Evolutionary conservation across 2,113 vertebrate genomes (phyloP).

Genomic region (Dasyurus viverrinus): DNA sequence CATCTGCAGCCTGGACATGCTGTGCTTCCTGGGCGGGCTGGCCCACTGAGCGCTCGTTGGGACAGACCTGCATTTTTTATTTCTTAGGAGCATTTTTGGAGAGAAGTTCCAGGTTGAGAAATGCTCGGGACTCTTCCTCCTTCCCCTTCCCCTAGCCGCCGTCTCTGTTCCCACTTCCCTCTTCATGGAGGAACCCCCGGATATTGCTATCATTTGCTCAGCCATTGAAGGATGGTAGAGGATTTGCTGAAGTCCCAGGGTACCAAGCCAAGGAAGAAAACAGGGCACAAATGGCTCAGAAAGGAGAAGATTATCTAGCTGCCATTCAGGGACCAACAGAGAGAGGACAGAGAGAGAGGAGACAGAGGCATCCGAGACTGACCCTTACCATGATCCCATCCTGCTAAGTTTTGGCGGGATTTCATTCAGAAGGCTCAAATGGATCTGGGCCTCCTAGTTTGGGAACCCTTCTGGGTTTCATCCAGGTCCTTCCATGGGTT

Average conservation of each 20-base stretch:
- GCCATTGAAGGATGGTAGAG: neutral
- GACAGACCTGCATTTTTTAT: neutral
- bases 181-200: neutral
- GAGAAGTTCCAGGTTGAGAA: neutral
- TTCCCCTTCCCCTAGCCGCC: neutral
- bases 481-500: neutral
- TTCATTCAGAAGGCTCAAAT: neutral
- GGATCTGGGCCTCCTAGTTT: neutral
- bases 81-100: neutral
- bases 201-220: neutral
- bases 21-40: slow-evolving; percentile 79
- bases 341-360: neutral
- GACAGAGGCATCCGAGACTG: neutral
- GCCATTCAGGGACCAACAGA: neutral
- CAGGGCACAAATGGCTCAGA: neutral
- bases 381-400: neutral
- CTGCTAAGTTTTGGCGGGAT: neutral
- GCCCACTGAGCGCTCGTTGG: slow-evolving; percentile 58
- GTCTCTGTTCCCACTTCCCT: neutral
- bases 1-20: slow-evolving; percentile 82
- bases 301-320: neutral
- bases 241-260: neutral
- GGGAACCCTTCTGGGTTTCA: neutral
- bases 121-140: neutral
- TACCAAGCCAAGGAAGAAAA: too few species aligned